These are phyloP conservation scores for Stictonetta naevosa DNA, from an alignment of 2,113 vertebrate genomes.

Conservation along the genomic window DNA sequence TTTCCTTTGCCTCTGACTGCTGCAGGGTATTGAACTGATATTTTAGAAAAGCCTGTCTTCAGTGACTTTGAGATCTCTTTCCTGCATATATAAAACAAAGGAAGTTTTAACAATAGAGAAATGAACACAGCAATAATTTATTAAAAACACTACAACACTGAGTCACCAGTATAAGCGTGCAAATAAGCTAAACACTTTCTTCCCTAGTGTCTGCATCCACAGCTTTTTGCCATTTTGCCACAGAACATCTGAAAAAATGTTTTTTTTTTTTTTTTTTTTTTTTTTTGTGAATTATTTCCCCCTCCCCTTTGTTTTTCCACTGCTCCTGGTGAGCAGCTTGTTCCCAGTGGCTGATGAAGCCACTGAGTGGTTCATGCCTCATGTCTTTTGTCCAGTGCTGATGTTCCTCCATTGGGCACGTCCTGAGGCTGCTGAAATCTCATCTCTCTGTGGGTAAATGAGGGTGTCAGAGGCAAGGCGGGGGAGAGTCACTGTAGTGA, in stretches of 20 bases:
- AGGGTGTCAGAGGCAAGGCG: not conserved
- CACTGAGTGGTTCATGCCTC: not conserved
- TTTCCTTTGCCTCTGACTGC: constrained; percentile 16
- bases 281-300: not conserved
- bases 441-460: not conserved
- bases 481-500: fast-evolving
- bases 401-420: not conserved
- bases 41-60: not conserved
- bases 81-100: constrained; percentile 7
- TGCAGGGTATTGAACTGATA: not conserved
- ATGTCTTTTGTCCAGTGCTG: not conserved
- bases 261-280: no score
- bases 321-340: not conserved
- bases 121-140: not conserved
- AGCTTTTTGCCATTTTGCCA: not conserved
- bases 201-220: not conserved
- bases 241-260: not conserved
- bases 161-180: not conserved
- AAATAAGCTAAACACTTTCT: not conserved
- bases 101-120: constrained; percentile 22
- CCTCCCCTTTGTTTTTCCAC: not conserved
- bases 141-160: not conserved
- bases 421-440: not conserved
- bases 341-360: not conserved
- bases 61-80: not conserved